Conservation (phyloP, 2,797 vertebrate species). For the Malacoctenus gilli region DNA sequence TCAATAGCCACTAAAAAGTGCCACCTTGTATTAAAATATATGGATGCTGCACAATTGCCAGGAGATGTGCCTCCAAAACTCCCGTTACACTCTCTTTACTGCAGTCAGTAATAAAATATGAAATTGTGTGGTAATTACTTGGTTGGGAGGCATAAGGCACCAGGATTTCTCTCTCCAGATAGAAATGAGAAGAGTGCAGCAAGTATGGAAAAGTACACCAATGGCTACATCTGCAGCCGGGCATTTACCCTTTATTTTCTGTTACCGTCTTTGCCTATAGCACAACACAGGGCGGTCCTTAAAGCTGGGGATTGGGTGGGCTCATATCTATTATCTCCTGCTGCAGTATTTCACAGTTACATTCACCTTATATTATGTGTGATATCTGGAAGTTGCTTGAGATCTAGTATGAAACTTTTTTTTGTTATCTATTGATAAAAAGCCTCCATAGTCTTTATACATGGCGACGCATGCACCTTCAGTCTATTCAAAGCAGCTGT, state of each 20-base stretch:
- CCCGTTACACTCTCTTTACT: conserved; percentile 11
- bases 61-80: conserved; percentile 7
- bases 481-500: not conserved
- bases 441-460: not conserved
- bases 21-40: conserved; percentile 3
- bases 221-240: conserved; percentile 20
- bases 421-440: conserved; percentile 11
- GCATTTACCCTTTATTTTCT: conserved; percentile 27
- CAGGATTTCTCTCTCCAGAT: conserved; percentile 8
- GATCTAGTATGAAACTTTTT: conserved; percentile 7
- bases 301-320: conserved; percentile 10
- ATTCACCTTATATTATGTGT: not conserved
- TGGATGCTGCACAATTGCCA: conserved; percentile 13
- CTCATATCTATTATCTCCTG: conserved; percentile 8
- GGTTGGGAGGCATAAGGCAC: conserved; percentile 21
- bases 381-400: not conserved
- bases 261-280: conserved; percentile 10
- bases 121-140: conserved; percentile 38
- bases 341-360: conserved; percentile 1
- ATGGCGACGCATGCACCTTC: conserved; percentile 2
- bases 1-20: conserved; percentile 1
- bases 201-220: conserved; percentile 13
- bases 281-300: conserved; percentile 8
- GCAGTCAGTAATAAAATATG: conserved; percentile 23
- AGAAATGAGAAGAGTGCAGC: conserved; percentile 18